Base-by-base conservation (phyloP, 2,888 invertebrate species). In the Cryptus armator region DNA sequence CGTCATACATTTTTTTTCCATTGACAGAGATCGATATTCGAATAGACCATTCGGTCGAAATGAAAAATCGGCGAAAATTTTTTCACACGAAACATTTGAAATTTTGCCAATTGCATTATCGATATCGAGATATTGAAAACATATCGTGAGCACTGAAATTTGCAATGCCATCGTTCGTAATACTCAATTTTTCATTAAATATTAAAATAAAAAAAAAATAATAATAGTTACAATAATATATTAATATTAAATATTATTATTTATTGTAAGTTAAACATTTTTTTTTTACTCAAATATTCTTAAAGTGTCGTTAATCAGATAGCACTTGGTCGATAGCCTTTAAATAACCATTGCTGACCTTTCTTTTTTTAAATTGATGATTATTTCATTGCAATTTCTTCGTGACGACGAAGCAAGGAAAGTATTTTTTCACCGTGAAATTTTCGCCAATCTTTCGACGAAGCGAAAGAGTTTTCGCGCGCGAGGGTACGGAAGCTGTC, bases 401-500 rank as follows among this genome's bases (percentile, higher is more conserved):
- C 16, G 43, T 1, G 43, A 43, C 59, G 56, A 44, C 14, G 43
- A 43, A 59, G 59, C 72, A 24, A 9, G 16, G 68, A n/a, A 29
- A 9, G 59, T 37, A 46, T 75, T 70, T 71, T 59, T 37, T 37
- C 46, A 51, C 37, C 32, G 44, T 74, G 46, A 53, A 78, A 70
- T 62, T 74, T 70, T 62, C 66, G n/a, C 29, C n/a, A n/a, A 51
- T 66, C 51, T 53, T 0, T 37, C 37, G 43, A 16, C 48, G 53
- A 24, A 67, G 14, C 19, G 37, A 59, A 29, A 59, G 44, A 32
- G 67, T 68, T 62, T 46, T 37, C 29, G 71, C 16, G 51, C 24
- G 51, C 44, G 37, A 12, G 62, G 19, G 51, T 19, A 44, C 46
- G 29, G 37, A 37, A 67, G 66, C 43, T 14, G 10, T 48, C 48